These are phyloP conservation scores for Acholoe squamosa DNA, from an alignment of 2,888 invertebrate genomes.

Conservation along the genomic window DNA sequence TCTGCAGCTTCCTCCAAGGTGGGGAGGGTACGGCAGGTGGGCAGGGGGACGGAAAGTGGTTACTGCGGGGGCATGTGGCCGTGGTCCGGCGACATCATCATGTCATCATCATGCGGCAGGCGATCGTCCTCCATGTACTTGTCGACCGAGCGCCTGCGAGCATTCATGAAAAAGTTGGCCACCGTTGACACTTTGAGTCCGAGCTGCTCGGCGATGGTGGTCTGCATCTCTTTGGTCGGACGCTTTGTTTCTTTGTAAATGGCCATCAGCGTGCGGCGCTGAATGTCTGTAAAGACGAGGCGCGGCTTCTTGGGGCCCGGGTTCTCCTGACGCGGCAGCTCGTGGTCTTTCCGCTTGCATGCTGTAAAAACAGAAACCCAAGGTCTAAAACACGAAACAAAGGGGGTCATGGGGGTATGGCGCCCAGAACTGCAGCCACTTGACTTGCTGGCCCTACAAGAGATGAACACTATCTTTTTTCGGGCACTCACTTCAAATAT, in stretches of 20 bases:
- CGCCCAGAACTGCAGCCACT: too few relatives aligned
- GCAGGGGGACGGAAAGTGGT: background rate
- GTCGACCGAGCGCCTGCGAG: slow-evolving; percentile 93
- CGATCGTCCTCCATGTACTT: slow-evolving; percentile 93
- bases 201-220: slow-evolving; percentile 98
- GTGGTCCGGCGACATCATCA: slow-evolving; percentile 33
- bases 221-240: slow-evolving; percentile 99
- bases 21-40: background rate
- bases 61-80: slow-evolving; percentile 20
- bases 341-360: slow-evolving; percentile 87
- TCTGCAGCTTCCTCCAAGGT: background rate
- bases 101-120: background rate
- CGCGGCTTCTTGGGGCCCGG: slow-evolving; percentile 98
- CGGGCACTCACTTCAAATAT: slow-evolving; percentile 54
- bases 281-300: slow-evolving; percentile 99
- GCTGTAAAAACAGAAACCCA: slow-evolving; percentile 85
- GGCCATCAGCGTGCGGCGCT: slow-evolving; percentile 99
- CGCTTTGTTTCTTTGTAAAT: slow-evolving; percentile 99
- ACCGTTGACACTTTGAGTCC: slow-evolving; percentile 98
- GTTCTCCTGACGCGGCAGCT: slow-evolving; percentile 77
- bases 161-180: slow-evolving; percentile 99
- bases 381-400: slow-evolving; percentile 43
- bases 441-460: slow-evolving; percentile 9
- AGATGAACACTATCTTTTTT: slow-evolving; percentile 36
- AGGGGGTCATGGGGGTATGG: background rate